Percentiles rank a stretch among this genome's conserved stretches.
phyloP scores from a whole-genome alignment of 2,113 vertebrate species.

The Saimiri boliviensis region DNA sequence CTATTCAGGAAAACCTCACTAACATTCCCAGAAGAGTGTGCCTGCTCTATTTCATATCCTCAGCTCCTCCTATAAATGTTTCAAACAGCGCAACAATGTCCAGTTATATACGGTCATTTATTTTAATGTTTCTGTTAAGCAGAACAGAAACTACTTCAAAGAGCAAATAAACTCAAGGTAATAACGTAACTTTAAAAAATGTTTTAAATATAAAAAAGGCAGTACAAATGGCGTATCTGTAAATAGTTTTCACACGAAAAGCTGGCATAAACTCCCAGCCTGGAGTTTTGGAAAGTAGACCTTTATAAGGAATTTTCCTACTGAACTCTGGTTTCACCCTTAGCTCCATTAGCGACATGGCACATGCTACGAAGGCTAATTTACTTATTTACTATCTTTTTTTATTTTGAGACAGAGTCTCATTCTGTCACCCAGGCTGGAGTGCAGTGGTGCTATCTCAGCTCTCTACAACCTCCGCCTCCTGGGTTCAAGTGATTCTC shows the following conservation, averaged over 20 bases:
- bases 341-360: background rate
- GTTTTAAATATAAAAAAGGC: conserved; percentile 27
- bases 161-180: conserved; percentile 32
- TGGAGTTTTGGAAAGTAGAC: background rate
- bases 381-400: background rate
- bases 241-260: conserved; percentile 21
- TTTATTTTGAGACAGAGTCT: background rate
- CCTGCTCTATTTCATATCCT: background rate
- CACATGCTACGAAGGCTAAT: background rate
- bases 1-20: background rate
- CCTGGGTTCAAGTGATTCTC: background rate
- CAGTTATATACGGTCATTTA: conserved; percentile 31
- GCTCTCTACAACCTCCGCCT: background rate
- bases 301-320: background rate
- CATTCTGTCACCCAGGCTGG: background rate
- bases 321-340: background rate
- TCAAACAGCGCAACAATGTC: background rate
- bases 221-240: background rate
- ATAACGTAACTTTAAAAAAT: conserved; percentile 4
- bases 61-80: background rate
- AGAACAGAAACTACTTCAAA: conserved; percentile 46
- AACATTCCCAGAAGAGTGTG: background rate
- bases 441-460: background rate
- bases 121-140: conserved; percentile 34
- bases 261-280: background rate